A percentile compares a stretch with the other conserved stretches of the same genome.
phyloP scores from a whole-genome alignment of 2,797 vertebrate genomes.

The Melanotaenia parkinsoni region DNA sequence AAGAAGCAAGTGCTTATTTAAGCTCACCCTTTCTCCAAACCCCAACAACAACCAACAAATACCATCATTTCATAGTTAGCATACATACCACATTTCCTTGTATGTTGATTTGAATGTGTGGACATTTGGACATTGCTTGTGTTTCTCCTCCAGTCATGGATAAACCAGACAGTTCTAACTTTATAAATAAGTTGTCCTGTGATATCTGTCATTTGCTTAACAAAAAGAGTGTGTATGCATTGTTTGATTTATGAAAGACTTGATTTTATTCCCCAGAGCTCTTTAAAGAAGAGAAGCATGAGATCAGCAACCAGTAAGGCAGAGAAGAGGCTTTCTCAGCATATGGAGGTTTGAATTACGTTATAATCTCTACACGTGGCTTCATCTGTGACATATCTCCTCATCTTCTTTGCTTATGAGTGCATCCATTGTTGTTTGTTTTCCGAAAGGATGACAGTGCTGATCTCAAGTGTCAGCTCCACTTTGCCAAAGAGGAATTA shows the following conservation, averaged over 20 bases:
- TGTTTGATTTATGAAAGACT: neutral
- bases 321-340: constrained; percentile 90
- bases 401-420: neutral
- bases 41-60: no score
- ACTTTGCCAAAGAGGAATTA: constrained; percentile 98
- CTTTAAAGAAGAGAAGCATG: constrained; percentile 89
- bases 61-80: no score
- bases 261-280: constrained; percentile 81
- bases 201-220: neutral
- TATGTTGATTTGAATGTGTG: no score
- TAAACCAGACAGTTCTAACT: no score
- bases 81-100: no score
- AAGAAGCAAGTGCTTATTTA: no score
- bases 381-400: neutral
- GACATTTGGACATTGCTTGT: no score
- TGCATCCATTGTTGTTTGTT: constrained; percentile 12
- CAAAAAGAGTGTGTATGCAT: neutral
- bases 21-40: no score
- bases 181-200: neutral
- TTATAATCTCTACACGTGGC: constrained; percentile 4
- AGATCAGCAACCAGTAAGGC: constrained; percentile 86
- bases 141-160: no score
- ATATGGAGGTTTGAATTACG: constrained; percentile 80
- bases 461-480: constrained; percentile 95
- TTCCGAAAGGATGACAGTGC: constrained; percentile 90